Evolutionary conservation across 2,888 invertebrate species (phyloP).

Genomic region (Seladonia tumulorum): DNA sequence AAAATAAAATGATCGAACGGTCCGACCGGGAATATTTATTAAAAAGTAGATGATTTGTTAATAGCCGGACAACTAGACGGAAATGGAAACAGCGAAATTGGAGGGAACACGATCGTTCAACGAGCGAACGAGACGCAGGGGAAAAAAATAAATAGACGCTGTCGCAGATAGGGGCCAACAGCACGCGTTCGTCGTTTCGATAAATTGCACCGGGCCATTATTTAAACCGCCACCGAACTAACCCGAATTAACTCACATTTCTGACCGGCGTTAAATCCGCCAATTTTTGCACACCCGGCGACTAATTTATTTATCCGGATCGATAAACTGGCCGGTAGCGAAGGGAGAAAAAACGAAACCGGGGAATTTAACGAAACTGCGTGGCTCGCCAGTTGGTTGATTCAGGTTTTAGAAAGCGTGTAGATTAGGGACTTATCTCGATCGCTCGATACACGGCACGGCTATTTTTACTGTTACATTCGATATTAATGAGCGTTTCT

Average conservation of each 20-base stretch:
- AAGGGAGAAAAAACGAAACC: neutral
- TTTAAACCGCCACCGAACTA: conserved; percentile 23
- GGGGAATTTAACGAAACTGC: neutral
- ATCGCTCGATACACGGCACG: neutral
- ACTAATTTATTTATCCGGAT: conserved; percentile 10
- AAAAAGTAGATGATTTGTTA: neutral
- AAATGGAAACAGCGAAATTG: neutral
- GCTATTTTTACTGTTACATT: neutral
- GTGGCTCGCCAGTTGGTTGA: neutral
- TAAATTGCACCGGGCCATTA: conserved; percentile 9
- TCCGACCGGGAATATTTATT: neutral
- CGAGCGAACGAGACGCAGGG: neutral
- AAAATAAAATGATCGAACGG: neutral
- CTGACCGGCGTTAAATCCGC: neutral
- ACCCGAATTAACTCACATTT: conserved; percentile 34
- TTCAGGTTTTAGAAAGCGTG: neutral
- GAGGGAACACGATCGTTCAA: neutral
- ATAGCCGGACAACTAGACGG: neutral
- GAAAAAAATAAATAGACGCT: neutral
- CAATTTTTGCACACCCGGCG: neutral
- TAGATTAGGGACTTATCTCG: neutral
- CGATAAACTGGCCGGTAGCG: neutral
- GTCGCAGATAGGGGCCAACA: neutral
- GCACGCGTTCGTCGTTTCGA: conserved; percentile 2
- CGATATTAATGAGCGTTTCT: conserved; percentile 8